Conservation (phyloP, 2,888 invertebrate genomes). For the Epinotia bilunana region DNA sequence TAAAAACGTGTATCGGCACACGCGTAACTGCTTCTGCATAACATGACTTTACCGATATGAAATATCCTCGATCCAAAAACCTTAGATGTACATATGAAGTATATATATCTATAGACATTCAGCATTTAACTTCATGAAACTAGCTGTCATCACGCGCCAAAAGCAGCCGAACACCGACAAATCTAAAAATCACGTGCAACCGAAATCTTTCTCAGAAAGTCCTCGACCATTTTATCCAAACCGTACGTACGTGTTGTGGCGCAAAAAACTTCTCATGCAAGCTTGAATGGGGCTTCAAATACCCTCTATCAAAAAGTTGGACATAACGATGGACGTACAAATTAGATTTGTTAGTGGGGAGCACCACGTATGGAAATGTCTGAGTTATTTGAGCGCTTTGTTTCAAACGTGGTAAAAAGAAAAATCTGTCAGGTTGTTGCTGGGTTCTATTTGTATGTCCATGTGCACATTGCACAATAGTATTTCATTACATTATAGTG, state of each 20-base stretch:
- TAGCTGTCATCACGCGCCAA: neutral
- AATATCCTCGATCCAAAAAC: too few species aligned
- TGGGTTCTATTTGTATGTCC: slow-evolving; percentile 13
- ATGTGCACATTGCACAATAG: neutral
- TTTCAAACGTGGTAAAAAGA: slow-evolving; percentile 40
- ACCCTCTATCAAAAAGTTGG: slow-evolving; percentile 44
- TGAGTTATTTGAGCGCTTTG: slow-evolving; percentile 44
- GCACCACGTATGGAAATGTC: slow-evolving; percentile 44
- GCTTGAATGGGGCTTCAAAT: slow-evolving; percentile 43
- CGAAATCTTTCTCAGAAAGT: slow-evolving; percentile 34
- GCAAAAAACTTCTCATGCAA: slow-evolving; percentile 39
- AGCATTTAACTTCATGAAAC: slow-evolving; percentile 2
- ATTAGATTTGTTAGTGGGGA: slow-evolving; percentile 45
- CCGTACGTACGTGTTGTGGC: slow-evolving; percentile 39
- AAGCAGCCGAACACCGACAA: neutral
- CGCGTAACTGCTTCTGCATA: too few species aligned
- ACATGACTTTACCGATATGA: too few species aligned
- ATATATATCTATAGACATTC: neutral
- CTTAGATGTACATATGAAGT: too few species aligned
- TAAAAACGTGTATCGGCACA: too few species aligned
- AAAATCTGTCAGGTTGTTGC: slow-evolving; percentile 7
- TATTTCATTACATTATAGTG: neutral
- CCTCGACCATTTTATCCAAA: slow-evolving; percentile 23
- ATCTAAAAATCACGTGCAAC: slow-evolving; percentile 27
- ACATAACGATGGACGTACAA: slow-evolving; percentile 45